Evolutionary conservation across 1,140 invertebrate species (phyloP).

Genomic region (Brachionus calyciflorus): DNA sequence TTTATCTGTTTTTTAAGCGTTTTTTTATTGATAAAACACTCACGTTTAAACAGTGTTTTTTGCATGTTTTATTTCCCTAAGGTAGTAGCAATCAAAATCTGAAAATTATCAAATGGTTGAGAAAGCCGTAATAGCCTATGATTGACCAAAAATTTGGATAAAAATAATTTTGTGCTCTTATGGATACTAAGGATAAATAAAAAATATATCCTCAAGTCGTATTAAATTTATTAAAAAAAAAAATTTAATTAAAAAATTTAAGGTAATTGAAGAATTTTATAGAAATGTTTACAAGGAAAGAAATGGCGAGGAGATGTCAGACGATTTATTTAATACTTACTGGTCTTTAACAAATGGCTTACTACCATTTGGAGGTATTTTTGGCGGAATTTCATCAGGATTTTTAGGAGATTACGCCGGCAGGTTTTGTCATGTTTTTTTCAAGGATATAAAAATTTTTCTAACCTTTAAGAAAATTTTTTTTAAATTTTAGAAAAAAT

Average conservation of each 20-base stretch:
- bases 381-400: constrained; percentile 77
- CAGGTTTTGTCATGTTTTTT: constrained; percentile 66
- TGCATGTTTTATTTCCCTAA: no score
- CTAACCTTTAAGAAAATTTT: background rate
- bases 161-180: no score
- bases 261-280: constrained; percentile 45
- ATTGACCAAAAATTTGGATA: no score
- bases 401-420: constrained; percentile 73
- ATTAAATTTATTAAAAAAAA: background rate
- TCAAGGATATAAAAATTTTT: constrained; percentile 23
- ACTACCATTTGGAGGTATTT: constrained; percentile 86
- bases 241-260: background rate
- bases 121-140: no score
- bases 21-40: no score
- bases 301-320: background rate
- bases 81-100: no score
- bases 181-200: no score
- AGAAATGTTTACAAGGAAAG: constrained; percentile 2
- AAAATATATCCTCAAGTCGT: no score
- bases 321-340: constrained; percentile 49
- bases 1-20: no score
- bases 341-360: constrained; percentile 73
- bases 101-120: no score
- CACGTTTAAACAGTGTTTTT: no score
- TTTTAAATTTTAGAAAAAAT: constrained; percentile 73